These are phyloP conservation scores for Chloropsis hardwickii DNA, from an alignment of 2,113 vertebrate genomes.

Conservation along the genomic window DNA sequence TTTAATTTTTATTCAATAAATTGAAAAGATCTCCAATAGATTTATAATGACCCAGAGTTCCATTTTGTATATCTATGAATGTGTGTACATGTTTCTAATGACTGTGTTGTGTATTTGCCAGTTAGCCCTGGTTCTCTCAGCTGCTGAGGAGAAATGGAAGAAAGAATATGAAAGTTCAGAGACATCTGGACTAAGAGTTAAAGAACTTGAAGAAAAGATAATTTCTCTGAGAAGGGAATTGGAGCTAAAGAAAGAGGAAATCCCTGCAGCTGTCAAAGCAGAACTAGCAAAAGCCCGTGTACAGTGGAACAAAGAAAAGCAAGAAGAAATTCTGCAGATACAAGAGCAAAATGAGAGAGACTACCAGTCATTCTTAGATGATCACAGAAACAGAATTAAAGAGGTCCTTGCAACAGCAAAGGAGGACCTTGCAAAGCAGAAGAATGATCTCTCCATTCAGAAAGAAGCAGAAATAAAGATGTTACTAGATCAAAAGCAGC, in stretches of 20 bases:
- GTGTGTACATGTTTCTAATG: not conserved
- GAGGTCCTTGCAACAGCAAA: slow-evolving; percentile 75
- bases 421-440: slow-evolving; percentile 79
- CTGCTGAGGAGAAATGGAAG: slow-evolving; percentile 82
- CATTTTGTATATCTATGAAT: not conserved
- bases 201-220: slow-evolving; percentile 80
- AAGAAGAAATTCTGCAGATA: slow-evolving; percentile 83
- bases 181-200: slow-evolving; percentile 49
- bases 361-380: slow-evolving; percentile 79
- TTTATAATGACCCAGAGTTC: not conserved
- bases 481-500: slow-evolving; percentile 70
- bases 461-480: slow-evolving; percentile 80
- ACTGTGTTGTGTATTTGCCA: not conserved
- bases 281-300: slow-evolving; percentile 84
- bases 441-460: slow-evolving; percentile 75
- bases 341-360: slow-evolving; percentile 80
- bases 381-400: slow-evolving; percentile 79
- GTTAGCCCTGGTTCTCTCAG: slow-evolving; percentile 67
- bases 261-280: slow-evolving; percentile 80
- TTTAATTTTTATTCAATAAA: not conserved
- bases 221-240: slow-evolving; percentile 77
- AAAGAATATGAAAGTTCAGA: slow-evolving; percentile 63
- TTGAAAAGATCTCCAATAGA: not conserved
- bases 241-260: slow-evolving; percentile 77
- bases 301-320: slow-evolving; percentile 87